Base-by-base conservation (phyloP, 2,888 invertebrate genomes). In the Xanthorhoe designata region DNA sequence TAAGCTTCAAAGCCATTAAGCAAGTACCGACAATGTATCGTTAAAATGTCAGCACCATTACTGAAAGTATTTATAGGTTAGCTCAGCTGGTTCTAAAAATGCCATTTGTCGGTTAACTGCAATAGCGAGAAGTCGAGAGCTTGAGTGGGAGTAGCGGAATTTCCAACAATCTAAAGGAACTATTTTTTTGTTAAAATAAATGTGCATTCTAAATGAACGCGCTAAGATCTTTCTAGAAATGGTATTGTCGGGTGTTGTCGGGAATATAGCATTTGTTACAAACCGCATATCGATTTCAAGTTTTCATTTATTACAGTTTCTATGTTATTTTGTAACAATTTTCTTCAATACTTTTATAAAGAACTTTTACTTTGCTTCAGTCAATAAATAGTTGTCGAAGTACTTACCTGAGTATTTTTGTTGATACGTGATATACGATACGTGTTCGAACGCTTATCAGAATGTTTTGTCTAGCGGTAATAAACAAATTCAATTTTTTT, bases 61-160 rank as follows among this genome's bases (percentile, higher is more conserved):
- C 58, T 50, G 15, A 45, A 35, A 59, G 54, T 54, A 58, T 60
- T 56, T 60, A 60, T 51, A 13, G 45, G 32, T 53, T 50, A 55
- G 62, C 58, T 55, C 17, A 67, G 52, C 56, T 57, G 53, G 57
- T 61, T 53, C 67, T 60, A 58, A 50, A 61, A 61, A 68, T 57
- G 61, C 53, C 35, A 61, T 52, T 60, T 63, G 63, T 64, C 57
- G 64, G 57, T 54, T 64, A 53, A 60, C 56, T 57, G 57, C 68
- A 64, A 68, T 68, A 68, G 55, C 50, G 56, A 19, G 45, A 3
- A 18, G 24, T 24, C 32, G 32, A 7, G 6, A 7, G 0, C 32
- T 63, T 62, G 60, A 15, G 63, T 60, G 63, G 63, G 56, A 64
- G 63, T 61, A 15, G 51, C 29, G 59, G 17, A n/a, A 52, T 64